Evolutionary conservation across 1,140 invertebrate species (phyloP).

Genomic region (Caligus rogercresseyi): DNA sequence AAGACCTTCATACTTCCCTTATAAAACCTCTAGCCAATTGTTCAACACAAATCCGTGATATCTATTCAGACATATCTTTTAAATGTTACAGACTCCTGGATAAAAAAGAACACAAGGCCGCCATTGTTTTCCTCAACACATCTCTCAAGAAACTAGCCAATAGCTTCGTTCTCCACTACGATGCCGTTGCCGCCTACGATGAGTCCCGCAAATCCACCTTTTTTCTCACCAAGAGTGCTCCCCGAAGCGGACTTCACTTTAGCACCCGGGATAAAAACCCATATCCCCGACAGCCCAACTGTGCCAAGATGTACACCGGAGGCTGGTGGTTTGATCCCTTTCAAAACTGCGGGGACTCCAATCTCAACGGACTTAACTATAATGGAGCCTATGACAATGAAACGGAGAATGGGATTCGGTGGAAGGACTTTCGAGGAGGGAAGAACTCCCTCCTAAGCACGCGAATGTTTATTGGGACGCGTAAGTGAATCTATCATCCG

Average conservation of each 20-base stretch:
- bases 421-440: neutral
- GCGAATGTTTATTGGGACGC: neutral
- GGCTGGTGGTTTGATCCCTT: neutral
- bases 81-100: too few species aligned
- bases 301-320: neutral
- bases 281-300: neutral
- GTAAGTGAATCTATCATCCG: neutral
- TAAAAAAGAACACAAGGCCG: too few species aligned
- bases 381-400: neutral
- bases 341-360: neutral
- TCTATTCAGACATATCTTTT: too few species aligned
- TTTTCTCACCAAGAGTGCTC: neutral
- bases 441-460: neutral
- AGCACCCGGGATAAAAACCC: neutral
- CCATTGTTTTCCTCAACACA: too few species aligned
- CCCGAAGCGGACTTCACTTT: neutral
- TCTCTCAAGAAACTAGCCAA: too few species aligned
- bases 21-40: too few species aligned
- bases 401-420: neutral
- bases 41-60: too few species aligned
- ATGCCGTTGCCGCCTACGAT: neutral
- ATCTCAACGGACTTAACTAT: neutral
- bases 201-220: neutral
- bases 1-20: too few species aligned
- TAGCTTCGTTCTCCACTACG: neutral